Percentiles rank a stretch among this genome's conserved stretches.
phyloP scores from a whole-genome alignment of 1,140 invertebrate genomes.

The Drosophila kanapiae region DNA sequence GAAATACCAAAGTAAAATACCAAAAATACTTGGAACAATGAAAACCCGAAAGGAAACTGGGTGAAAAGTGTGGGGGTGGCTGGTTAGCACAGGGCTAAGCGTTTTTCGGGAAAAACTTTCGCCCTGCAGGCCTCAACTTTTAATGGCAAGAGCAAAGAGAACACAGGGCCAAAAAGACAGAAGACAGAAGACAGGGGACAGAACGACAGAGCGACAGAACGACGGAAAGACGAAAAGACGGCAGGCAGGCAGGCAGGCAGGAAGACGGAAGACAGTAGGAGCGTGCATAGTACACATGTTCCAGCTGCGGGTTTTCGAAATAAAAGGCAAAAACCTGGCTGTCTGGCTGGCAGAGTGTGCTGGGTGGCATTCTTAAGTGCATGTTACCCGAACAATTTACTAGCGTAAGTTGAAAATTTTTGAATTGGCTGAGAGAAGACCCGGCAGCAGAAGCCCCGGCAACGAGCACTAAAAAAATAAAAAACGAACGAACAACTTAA shows the following conservation, averaged over 20 bases:
- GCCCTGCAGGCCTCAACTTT: constrained; percentile 74
- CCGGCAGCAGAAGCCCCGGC: constrained; percentile 18
- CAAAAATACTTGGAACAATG: constrained; percentile 68
- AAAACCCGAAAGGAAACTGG: constrained; percentile 24
- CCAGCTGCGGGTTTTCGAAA: constrained; percentile 63
- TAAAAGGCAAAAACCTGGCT: constrained; percentile 8
- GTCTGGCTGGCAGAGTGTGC: neutral
- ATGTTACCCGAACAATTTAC: constrained; percentile 82
- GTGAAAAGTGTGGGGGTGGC: constrained; percentile 4
- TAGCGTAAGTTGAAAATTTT: constrained; percentile 78
- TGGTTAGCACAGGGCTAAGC: constrained; percentile 51
- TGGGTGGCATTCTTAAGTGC: constrained; percentile 69
- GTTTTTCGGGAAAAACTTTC: constrained; percentile 43
- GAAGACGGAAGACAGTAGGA: neutral
- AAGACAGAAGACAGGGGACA: neutral
- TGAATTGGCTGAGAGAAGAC: constrained; percentile 75
- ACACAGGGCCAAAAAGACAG: constrained; percentile 44
- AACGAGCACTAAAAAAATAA: constrained; percentile 3
- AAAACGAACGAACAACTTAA: constrained; percentile 24
- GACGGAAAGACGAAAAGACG: neutral
- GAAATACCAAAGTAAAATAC: constrained; percentile 76
- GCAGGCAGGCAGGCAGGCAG: too few relatives aligned
- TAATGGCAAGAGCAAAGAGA: constrained; percentile 80
- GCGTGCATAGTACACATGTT: constrained; percentile 69
- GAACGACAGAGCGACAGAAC: neutral